A percentile compares a stretch with the other conserved stretches of the same genome.
Evolutionary conservation across 2,888 invertebrate genomes (phyloP).

Genomic region (Gasteruption jaculator): DNA sequence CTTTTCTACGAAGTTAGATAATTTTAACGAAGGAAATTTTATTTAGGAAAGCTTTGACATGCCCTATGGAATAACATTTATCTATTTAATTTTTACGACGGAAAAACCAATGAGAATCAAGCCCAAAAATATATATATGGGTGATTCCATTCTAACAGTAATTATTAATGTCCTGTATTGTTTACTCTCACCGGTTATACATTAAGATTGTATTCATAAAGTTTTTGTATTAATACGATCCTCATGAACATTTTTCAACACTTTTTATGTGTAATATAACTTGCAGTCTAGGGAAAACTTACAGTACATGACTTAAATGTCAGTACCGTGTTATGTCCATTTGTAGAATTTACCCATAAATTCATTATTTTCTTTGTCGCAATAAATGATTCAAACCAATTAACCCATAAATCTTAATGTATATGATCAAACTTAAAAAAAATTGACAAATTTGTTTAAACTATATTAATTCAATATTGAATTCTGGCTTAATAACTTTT

Average conservation of each 20-base stretch:
- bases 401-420: too few relatives aligned
- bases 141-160: slow-evolving; percentile 8
- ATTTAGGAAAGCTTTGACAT: too few relatives aligned
- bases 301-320: slow-evolving; percentile 19
- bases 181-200: slow-evolving; percentile 7
- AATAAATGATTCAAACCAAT: too few relatives aligned
- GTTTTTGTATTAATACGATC: slow-evolving; percentile 6
- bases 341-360: too few relatives aligned
- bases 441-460: slow-evolving; percentile 6
- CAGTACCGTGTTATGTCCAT: slow-evolving; percentile 18
- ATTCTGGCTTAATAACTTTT: slow-evolving; percentile 12
- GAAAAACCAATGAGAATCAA: slow-evolving; percentile 1
- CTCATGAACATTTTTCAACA: slow-evolving; percentile 5
- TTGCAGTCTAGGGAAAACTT: slow-evolving; percentile 7
- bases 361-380: too few relatives aligned
- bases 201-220: slow-evolving; percentile 3
- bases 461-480: slow-evolving; percentile 11
- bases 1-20: too few relatives aligned
- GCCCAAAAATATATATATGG: not conserved
- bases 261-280: slow-evolving; percentile 4
- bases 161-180: slow-evolving; percentile 3
- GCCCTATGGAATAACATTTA: too few relatives aligned
- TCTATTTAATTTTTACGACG: too few relatives aligned
- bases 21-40: too few relatives aligned
- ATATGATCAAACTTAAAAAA: too few relatives aligned